Conservation (phyloP, 2,797 vertebrate species). For the Aselliscus stoliczkanus region DNA sequence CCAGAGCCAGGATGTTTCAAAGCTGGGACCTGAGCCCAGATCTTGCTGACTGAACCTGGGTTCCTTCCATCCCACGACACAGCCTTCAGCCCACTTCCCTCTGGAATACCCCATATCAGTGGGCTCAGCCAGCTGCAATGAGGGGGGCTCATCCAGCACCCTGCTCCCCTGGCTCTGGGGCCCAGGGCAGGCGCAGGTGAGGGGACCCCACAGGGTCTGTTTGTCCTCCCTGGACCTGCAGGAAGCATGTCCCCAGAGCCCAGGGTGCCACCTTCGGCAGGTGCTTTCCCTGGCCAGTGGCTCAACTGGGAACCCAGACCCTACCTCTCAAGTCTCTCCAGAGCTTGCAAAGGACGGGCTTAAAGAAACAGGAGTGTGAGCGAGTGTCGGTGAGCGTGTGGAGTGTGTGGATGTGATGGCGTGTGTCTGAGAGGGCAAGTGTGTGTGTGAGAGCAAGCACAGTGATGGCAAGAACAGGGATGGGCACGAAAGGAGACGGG, state of each 20-base stretch:
- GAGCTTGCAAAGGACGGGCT: too few relatives aligned
- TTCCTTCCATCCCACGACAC: background rate
- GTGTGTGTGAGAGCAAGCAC: background rate
- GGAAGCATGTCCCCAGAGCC: background rate
- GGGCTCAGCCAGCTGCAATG: fast-evolving
- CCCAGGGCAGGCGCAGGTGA: background rate
- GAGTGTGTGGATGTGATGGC: fast-evolving
- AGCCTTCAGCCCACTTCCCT: background rate
- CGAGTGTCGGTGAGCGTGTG: background rate
- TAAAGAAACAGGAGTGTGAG: background rate
- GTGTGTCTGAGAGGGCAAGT: too few relatives aligned
- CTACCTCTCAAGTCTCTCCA: background rate
- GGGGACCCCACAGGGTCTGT: too few relatives aligned
- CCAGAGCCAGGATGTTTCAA: background rate
- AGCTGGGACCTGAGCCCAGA: background rate
- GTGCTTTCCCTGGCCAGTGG: background rate
- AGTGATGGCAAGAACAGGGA: too few relatives aligned
- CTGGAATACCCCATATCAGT: fast-evolving
- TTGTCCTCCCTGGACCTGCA: background rate
- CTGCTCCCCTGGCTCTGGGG: background rate
- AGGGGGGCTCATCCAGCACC: too few relatives aligned
- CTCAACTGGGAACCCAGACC: background rate
- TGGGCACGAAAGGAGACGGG: background rate
- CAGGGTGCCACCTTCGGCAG: background rate
- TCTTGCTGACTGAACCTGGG: fast-evolving